A percentile compares a stretch with the other conserved stretches of the same genome.
Conservation (phyloP, 2,888 invertebrate genomes). For the Apotomis betuletana region DNA sequence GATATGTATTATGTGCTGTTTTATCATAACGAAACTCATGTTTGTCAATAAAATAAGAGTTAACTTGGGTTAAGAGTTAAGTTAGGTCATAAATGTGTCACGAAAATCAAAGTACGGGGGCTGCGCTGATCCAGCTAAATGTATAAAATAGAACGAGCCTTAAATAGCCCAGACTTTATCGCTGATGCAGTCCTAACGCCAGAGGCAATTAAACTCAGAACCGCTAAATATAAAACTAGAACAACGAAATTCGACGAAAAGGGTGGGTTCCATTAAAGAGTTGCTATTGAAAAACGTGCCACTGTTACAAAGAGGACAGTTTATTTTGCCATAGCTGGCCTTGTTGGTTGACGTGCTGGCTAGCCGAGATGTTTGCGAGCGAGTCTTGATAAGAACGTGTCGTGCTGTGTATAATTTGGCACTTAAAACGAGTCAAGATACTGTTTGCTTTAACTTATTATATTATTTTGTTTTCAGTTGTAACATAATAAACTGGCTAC, state of each 20-base stretch:
- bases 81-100: too few relatives aligned
- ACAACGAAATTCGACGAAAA: conserved; percentile 40
- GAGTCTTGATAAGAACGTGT: conserved; percentile 49
- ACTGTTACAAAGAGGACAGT: conserved; percentile 7
- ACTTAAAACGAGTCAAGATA: conserved; percentile 50
- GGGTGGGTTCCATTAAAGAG: conserved; percentile 34
- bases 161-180: not conserved
- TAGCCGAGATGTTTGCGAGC: conserved; percentile 47
- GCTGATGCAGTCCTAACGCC: conserved; percentile 38
- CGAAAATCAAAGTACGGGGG: too few relatives aligned
- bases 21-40: too few relatives aligned
- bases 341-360: conserved; percentile 44
- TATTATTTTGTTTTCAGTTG: conserved; percentile 29
- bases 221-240: conserved; percentile 48
- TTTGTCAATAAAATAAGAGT: too few relatives aligned
- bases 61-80: too few relatives aligned
- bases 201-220: conserved; percentile 47
- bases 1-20: too few relatives aligned
- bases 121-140: too few relatives aligned
- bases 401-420: conserved; percentile 50
- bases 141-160: not conserved
- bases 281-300: conserved; percentile 5
- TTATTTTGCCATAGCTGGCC: conserved; percentile 33
- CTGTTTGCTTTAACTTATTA: conserved; percentile 45
- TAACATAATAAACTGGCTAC: too few relatives aligned